Base-by-base conservation (phyloP, 2,797 vertebrate species). In the Rhabdophis nuchalis region DNA sequence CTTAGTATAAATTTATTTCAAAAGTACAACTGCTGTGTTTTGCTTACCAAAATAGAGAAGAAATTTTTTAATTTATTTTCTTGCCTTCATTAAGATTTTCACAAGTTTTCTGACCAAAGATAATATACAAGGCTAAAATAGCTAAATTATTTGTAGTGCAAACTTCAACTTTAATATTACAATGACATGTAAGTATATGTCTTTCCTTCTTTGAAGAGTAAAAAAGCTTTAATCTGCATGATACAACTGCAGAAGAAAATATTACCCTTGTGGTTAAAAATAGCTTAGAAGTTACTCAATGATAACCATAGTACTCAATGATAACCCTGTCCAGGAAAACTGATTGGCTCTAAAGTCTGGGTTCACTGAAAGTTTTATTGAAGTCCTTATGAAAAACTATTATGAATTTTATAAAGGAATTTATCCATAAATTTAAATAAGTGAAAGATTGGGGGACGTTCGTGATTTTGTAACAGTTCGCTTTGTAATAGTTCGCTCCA, bases 241-340 rank as follows among this genome's bases (percentile, higher is more conserved):
- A 1, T 91, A 60, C 57, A 90, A 46, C 29, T 94, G 60, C 20
- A 85, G 85, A 91, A 57, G 4, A 90, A 57, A 58, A n/a, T 56
- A 94, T 89, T 60, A 3, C 25, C n/a, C 1, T 1, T 92, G 56
- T 25, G 25, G 32, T 90, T 89, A 85, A 91, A 11, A 85, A 20
- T 36, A 91, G 64, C 85, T 93, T 61, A 2, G 20, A 52, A 93
- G 68, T 41, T 5, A 86, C 85, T 91, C n/a, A 25, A 14, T 3
- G 11, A 93, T 92, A 93, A 60, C 18, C 14, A n/a, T n/a, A n/a
- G n/a, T 16, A 86, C 85, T 91, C n/a, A 25, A 14, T 3, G 11
- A 93, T 92, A 93, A 60, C 18, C 14, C 90, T 93, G 92, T 86
- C 14, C n/a, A 92, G 64, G 85, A 87, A 85, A 4, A 87, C 61